Base-by-base conservation (phyloP, 2,113 vertebrate species). In the Burhinus bistriatus region DNA sequence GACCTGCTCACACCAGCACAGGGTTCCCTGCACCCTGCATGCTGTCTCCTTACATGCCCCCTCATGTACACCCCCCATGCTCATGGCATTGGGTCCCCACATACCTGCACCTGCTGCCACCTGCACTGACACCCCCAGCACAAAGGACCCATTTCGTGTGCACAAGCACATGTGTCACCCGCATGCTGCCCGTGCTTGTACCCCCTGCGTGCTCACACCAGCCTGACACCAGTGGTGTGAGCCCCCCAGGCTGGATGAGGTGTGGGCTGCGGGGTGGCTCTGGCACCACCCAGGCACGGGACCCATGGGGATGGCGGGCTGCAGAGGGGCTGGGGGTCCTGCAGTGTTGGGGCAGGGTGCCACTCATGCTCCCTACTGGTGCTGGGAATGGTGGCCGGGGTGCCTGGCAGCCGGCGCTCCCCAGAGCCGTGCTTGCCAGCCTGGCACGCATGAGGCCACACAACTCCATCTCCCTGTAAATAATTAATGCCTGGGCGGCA, bases 401-500 rank as follows among this genome's bases (percentile, higher is more conserved):
- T 42, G 34, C 32, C 34, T 2, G 5, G 62, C 59, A 51, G 59
- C 30, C 18, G 12, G 47, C 2, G 2, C 20, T 83, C 20, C 51
- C 59, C 4, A 2, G 42, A 72, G 69, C 66, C 4, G 6, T 15
- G 44, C 21, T 57, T 26, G 30, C 62, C 81, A 54, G 38, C 27
- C 64, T 54, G 92, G 90, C 73, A 62, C 3, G 6, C 9, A 2
- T 6, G 75, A 27, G 66, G 71, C 85, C 30, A 20, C 15, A 49
- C 79, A 88, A 86, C 88, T 93, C 90, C 76, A 90, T 91, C 91
- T 90, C 45, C 3, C 49, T 3, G 32, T 95, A 64, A 95, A 95
- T 97, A 97, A 97, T 97, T 97, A 79, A 95, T 96, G 88, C 66
- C 57, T 22, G 95, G 81, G 87, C 83, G 49, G 92, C 82, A 26